phyloP scores from a whole-genome alignment of 2,888 invertebrate genomes.

The Aradus depressus region DNA sequence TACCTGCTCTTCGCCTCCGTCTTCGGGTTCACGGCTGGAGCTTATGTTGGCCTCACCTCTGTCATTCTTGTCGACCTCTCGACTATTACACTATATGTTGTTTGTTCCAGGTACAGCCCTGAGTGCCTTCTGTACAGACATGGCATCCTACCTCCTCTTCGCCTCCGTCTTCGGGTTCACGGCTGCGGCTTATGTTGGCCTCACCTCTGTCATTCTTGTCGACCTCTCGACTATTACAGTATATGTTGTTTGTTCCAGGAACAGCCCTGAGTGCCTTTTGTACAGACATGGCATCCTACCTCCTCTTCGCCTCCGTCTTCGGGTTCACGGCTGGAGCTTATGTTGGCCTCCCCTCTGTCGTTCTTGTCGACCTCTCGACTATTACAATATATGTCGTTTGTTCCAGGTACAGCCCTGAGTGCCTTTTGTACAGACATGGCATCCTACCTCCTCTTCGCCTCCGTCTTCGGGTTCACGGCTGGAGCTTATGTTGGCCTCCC shows the following conservation, averaged over 20 bases:
- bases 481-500: conserved; percentile 96
- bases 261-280: conserved; percentile 71
- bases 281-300: conserved; percentile 57
- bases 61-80: conserved; percentile 91
- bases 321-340: conserved; percentile 92
- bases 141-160: conserved; percentile 62
- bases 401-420: conserved; percentile 66
- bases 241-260: conserved; percentile 50
- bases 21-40: conserved; percentile 86
- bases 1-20: conserved; percentile 65
- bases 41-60: conserved; percentile 92
- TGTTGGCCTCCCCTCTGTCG: conserved; percentile 91
- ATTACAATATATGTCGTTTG: too few relatives aligned
- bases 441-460: conserved; percentile 63
- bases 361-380: conserved; percentile 90
- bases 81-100: too few relatives aligned
- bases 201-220: conserved; percentile 89
- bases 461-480: conserved; percentile 77
- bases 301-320: conserved; percentile 65
- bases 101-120: conserved; percentile 60
- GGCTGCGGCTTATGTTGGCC: conserved; percentile 90
- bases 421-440: conserved; percentile 61
- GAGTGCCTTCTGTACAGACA: conserved; percentile 63
- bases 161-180: conserved; percentile 76
- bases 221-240: too few relatives aligned